These are phyloP conservation scores for Oceanodroma leucorhoa DNA, from an alignment of 2,797 vertebrate genomes.

Conservation along the genomic window DNA sequence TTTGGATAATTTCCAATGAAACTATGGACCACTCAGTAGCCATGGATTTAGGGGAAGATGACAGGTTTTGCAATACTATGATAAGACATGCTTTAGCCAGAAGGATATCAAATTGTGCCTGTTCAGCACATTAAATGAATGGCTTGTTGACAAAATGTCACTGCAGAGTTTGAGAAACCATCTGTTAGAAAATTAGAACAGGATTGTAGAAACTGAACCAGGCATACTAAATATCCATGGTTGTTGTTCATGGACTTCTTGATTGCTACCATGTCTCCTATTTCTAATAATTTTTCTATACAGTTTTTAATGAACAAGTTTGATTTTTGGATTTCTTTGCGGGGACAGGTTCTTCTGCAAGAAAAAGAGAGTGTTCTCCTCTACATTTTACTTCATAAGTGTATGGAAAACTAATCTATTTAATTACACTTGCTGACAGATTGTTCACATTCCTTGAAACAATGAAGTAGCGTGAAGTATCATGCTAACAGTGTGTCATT, in stretches of 20 bases:
- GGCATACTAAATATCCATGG: neutral
- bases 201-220: neutral
- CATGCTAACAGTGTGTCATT: neutral
- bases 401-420: neutral
- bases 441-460: neutral
- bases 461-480: neutral
- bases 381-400: neutral
- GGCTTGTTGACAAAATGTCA: neutral
- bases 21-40: neutral
- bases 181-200: neutral
- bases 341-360: neutral
- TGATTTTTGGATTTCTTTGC: neutral
- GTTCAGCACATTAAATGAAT: neutral
- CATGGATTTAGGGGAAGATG: neutral
- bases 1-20: neutral
- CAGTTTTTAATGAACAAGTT: neutral
- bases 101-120: neutral
- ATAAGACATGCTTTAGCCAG: neutral
- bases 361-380: neutral
- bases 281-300: neutral
- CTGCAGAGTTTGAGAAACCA: neutral
- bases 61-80: neutral
- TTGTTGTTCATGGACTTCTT: neutral
- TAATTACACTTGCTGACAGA: neutral
- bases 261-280: neutral